Evolutionary conservation across 2,113 vertebrate species (phyloP), one percentile per base, ranked within the genome.

Genomic region (Gobio gobio): DNA sequence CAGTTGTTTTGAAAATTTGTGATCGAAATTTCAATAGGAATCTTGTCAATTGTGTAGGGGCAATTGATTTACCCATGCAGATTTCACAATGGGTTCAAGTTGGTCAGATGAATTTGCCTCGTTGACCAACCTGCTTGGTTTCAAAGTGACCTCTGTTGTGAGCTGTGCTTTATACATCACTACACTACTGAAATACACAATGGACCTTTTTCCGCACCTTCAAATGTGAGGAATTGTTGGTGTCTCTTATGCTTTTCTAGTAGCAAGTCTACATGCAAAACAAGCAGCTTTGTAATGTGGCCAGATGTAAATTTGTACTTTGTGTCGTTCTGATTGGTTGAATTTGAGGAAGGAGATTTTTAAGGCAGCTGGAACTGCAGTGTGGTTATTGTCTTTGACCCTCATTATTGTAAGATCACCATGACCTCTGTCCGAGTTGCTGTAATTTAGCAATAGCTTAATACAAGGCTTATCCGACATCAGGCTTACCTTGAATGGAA

Each of bases 371-470:
- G 20, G 24, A 56, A 33, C 56, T 64, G 5, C 36, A 86, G 24
- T 40, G 33, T 43, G 68, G 61, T 33, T 18, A 59, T 56, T 59
- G 29, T 81, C 73, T 76, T 45, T 56, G 61, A 22, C 33, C 7
- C 43, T 43, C 24, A 74, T 75, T 90, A 89, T 88, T 89, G 87
- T 89, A 86, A 85, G 82, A 83, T 74, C 45, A n/a, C 13, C 49
- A 40, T 83, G 58, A 83, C 78, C 40, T 43, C 14, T 0, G 63
- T 73, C 78, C 36, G 74, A 81, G 85, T 89, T 61, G 72, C 85
- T 51, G 16, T 85, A 58, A 68, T 66, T 63, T 59, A 22, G 10
- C 80, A 78, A 29, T 66, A n/a, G 24, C 76, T 83, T 84, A 80
- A 87, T 47, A 56, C 40, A 75, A 68, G 51, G 66, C 20, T 83